phyloP scores from a whole-genome alignment of 2,797 vertebrate species.

The Poeciliopsis infans region DNA sequence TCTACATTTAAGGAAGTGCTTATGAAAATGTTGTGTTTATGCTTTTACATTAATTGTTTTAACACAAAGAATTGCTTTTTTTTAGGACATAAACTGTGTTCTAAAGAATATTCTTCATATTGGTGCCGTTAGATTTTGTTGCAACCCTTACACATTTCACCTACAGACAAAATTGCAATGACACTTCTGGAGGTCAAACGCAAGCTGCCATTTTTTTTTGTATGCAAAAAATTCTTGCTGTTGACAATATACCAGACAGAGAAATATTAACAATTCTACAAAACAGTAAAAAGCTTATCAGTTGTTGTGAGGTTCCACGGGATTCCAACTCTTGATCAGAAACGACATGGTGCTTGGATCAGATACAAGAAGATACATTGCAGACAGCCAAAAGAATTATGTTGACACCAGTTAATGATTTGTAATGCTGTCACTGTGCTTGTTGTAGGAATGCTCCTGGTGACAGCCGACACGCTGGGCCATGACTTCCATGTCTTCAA shows the following conservation, averaged over 20 bases:
- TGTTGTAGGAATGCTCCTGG: conserved; percentile 92
- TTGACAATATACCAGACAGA: no score
- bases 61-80: neutral
- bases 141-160: neutral
- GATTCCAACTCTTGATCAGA: no score
- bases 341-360: no score
- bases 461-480: conserved; percentile 94
- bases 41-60: neutral
- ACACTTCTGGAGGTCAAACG: no score
- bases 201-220: no score
- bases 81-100: neutral
- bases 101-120: neutral
- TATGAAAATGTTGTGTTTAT: neutral
- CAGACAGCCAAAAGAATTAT: neutral
- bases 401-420: neutral
- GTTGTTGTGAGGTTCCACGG: no score
- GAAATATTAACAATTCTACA: no score
- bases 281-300: no score
- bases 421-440: conserved; percentile 15
- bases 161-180: neutral
- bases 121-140: neutral
- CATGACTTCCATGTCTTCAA: conserved; percentile 99
- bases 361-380: neutral
- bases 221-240: no score
- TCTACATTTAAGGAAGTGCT: neutral